Base-by-base conservation (phyloP, 2,888 invertebrate species). In the Agriotes lineatus region DNA sequence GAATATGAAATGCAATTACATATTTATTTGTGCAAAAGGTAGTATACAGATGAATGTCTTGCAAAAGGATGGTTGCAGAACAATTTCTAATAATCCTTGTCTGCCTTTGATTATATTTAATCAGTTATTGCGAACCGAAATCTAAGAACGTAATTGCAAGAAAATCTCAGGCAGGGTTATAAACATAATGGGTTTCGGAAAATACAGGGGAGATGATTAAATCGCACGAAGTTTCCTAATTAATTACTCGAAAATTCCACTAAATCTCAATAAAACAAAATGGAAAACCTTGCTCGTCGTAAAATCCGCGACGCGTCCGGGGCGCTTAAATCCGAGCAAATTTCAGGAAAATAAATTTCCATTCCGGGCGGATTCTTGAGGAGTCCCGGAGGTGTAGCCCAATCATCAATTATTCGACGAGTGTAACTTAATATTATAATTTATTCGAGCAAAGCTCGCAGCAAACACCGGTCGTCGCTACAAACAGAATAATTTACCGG, bases 401-500 rank as follows among this genome's bases (percentile, higher is more conserved):
- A 42, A 42, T 14, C 42, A 42, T 42, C 42, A 42, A 1, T 16
- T 42, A 14, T 42, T 42, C 3, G 1, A 39, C 18, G 14, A 42
- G 16, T 14, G 42, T 3, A 42, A 42, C 42, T 42, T 42, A 42
- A 42, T 42, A 42, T 42, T 42, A 42, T 42, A 42, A 42, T 42
- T 42, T 42, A 42, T 42, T 42, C 42, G 16, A 16, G 18, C 9
- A 42, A 42, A 14, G 12, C 5, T n/a, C n/a, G 14, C n/a, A 37
- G 37, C 37, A 37, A 42, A 16, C 42, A 42, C 42, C 42, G 18
- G 42, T 42, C 42, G 14, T 14, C 42, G 48, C 20, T 48, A 48
- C 48, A 48, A 48, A 48, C 22, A 22, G 22, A 48, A 48, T 48
- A 48, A 48, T 48, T 48, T 48, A 48, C 22, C n/a, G 22, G 10